Evolutionary conservation across 2,888 invertebrate species (phyloP).

Genomic region (Lepeophtheirus nordmannii): DNA sequence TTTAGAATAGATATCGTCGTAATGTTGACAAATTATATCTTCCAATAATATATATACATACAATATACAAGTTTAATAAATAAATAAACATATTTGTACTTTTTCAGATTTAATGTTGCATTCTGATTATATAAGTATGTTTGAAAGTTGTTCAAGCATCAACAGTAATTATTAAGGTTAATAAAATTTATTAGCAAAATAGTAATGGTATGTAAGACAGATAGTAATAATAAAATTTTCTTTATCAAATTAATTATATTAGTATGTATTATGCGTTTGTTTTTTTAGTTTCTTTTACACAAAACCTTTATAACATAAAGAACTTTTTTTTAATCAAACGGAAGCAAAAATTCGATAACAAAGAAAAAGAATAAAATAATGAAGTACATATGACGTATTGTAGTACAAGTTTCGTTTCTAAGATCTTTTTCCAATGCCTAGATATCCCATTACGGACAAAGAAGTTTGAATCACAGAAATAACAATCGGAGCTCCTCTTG

Average conservation of each 20-base stretch:
- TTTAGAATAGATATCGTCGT: too few relatives aligned
- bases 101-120: too few relatives aligned
- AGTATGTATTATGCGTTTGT: neutral
- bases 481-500: neutral
- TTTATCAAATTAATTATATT: neutral
- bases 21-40: too few relatives aligned
- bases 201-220: neutral
- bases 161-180: neutral
- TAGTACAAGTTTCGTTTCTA: too few relatives aligned
- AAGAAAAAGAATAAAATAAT: neutral
- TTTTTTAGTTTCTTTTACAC: neutral
- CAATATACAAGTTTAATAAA: too few relatives aligned
- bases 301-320: neutral
- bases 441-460: neutral
- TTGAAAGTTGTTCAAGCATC: neutral
- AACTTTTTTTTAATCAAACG: neutral
- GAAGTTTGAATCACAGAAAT: neutral
- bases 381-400: too few relatives aligned
- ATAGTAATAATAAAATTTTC: constrained; percentile 1
- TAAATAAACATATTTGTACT: too few relatives aligned
- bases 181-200: neutral
- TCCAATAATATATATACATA: too few relatives aligned
- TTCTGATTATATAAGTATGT: too few relatives aligned
- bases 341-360: constrained; percentile 1
- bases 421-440: neutral